Conservation (phyloP, 37 sponge, comb jelly and placozoan genomes). For the Ephydatia muelleri region DNA sequence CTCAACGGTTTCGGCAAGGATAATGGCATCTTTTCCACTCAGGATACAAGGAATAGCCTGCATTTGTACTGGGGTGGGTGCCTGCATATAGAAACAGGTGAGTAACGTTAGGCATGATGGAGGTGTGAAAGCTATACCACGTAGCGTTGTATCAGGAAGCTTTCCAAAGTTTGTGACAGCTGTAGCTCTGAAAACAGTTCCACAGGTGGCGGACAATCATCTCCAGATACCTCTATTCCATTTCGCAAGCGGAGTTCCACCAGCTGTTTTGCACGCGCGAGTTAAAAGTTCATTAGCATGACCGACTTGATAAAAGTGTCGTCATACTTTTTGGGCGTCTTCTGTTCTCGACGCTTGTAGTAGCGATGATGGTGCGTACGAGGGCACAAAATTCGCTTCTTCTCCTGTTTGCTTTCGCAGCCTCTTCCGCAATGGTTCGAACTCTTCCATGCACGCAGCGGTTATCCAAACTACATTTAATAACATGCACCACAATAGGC, state of each 20-base stretch:
- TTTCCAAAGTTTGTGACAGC: conserved; percentile 2
- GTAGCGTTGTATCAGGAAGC: neutral
- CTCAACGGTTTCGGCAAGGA: conserved; percentile 45
- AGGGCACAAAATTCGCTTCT: conserved; percentile 49
- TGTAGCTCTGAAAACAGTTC: conserved; percentile 15
- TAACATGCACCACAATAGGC: too few relatives aligned
- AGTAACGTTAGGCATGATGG: neutral
- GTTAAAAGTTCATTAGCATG: neutral
- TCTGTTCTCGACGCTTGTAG: neutral
- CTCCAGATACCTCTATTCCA: conserved; percentile 33
- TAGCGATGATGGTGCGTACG: conserved; percentile 13
- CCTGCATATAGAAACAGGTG: conserved; percentile 2
- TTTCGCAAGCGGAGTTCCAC: conserved; percentile 12
- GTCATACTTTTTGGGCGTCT: neutral
- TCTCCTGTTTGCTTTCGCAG: conserved; percentile 16
- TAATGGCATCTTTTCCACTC: conserved; percentile 38
- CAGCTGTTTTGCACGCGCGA: neutral
- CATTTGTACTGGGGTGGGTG: conserved; percentile 44
- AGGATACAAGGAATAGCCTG: conserved; percentile 35
- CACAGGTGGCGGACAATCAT: conserved; percentile 9
- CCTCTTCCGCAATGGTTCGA: conserved; percentile 40
- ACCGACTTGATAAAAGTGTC: neutral
- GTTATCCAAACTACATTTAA: too few relatives aligned
- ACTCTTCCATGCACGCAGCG: neutral
- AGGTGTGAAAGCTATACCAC: neutral